Percentiles rank a stretch among this genome's conserved stretches.
Evolutionary conservation across 2,888 invertebrate genomes (phyloP).

Genomic region (Neoscelio sp.): DNA sequence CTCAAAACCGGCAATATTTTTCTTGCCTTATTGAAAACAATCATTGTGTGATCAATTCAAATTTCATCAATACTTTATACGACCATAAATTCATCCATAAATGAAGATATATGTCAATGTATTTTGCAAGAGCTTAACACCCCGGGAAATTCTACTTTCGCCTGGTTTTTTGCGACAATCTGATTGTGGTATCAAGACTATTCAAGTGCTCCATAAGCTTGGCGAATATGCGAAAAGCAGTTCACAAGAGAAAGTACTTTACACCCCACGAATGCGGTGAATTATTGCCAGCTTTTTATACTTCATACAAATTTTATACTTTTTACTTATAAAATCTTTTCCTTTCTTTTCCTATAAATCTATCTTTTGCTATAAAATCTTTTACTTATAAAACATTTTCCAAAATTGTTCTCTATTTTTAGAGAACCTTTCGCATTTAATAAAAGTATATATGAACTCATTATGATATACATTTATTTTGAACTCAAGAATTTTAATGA

Average conservation of each 20-base stretch:
- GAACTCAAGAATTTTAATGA: no score
- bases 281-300: not conserved
- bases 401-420: no score
- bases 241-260: constrained; percentile 15
- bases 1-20: no score
- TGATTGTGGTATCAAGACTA: constrained; percentile 3
- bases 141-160: not conserved
- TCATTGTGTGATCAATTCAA: no score
- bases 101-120: not conserved
- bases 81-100: no score
- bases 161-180: constrained; percentile 7
- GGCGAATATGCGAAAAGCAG: constrained; percentile 6
- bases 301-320: constrained; percentile 14
- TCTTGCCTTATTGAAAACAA: no score
- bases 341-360: not conserved
- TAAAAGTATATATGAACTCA: no score
- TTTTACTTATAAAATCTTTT: constrained; percentile 15
- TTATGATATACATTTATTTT: no score
- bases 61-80: no score
- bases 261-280: constrained; percentile 11
- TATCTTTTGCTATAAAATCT: no score
- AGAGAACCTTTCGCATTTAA: no score
- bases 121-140: not conserved
- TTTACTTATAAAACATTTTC: no score
- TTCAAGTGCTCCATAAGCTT: constrained; percentile 2